These are phyloP conservation scores for Sula dactylatra DNA, from an alignment of 2,113 vertebrate genomes.

Conservation along the genomic window DNA sequence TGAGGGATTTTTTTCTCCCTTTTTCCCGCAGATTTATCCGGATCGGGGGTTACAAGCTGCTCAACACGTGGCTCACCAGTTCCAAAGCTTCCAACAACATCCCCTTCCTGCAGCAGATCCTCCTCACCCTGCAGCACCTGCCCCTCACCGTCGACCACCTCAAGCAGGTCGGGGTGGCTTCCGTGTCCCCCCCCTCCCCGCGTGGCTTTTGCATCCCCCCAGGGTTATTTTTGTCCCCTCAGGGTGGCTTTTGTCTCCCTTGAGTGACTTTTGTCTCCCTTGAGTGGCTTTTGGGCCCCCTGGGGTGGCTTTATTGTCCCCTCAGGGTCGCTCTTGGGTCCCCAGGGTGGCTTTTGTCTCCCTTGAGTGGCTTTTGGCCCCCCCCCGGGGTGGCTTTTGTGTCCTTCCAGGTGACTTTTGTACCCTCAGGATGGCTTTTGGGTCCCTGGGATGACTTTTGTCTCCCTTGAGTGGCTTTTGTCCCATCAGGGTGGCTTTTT, in stretches of 20 bases:
- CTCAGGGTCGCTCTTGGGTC: background rate
- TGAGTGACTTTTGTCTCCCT: background rate
- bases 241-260: background rate
- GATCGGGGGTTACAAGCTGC: conserved; percentile 90
- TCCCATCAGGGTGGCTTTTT: too few species aligned
- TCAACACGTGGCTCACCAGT: conserved; percentile 91
- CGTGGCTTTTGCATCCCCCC: background rate
- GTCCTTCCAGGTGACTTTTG: background rate
- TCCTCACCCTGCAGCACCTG: conserved; percentile 90
- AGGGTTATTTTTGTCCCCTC: fast-evolving
- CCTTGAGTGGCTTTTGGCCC: background rate
- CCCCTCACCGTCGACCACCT: conserved; percentile 94
- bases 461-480: background rate
- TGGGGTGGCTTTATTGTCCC: too few species aligned
- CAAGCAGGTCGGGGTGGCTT: conserved; percentile 80
- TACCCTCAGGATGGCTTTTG: background rate
- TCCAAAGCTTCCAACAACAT: conserved; percentile 88
- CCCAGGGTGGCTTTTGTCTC: background rate
- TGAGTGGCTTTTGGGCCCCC: background rate
- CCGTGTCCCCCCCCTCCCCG: fast-evolving
- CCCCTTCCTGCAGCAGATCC: conserved; percentile 89
- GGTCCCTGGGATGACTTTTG: background rate
- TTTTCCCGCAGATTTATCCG: conserved; percentile 81
- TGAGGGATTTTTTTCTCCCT: fast-evolving
- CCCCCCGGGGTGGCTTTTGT: background rate